A percentile compares a stretch with the other conserved stretches of the same genome.
phyloP scores from a whole-genome alignment of 2,797 vertebrate species.

The Parauchenoglanis punctatus region DNA sequence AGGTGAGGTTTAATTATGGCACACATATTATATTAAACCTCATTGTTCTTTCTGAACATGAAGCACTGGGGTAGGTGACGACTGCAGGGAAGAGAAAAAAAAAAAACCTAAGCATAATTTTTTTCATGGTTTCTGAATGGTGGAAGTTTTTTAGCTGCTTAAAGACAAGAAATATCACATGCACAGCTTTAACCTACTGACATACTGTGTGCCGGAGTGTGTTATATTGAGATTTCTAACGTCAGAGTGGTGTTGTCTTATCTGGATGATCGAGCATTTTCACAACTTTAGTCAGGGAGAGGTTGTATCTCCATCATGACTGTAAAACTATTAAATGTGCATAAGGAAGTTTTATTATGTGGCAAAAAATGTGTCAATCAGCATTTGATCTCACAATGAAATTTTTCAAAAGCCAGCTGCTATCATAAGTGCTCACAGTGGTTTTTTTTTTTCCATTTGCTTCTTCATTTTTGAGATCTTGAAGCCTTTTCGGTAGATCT shows the following conservation, averaged over 20 bases:
- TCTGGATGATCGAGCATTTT: neutral
- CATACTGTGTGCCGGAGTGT: neutral
- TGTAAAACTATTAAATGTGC: neutral
- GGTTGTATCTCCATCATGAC: too few relatives aligned
- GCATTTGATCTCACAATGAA: neutral
- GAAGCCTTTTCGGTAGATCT: neutral
- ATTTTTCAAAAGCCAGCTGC: neutral
- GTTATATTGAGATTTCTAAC: neutral
- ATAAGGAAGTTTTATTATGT: neutral
- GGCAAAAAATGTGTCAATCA: neutral
- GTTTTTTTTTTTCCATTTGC: neutral
- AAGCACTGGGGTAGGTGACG: constrained; percentile 9
- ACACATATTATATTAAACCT: constrained; percentile 48
- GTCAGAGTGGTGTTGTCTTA: neutral
- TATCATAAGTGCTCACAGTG: too few relatives aligned
- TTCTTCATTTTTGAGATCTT: neutral
- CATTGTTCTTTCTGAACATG: constrained; percentile 53
- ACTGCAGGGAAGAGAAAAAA: constrained; percentile 26
- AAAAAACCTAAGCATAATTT: neutral
- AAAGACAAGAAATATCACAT: neutral
- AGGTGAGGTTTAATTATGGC: constrained; percentile 57
- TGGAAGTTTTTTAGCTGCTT: neutral
- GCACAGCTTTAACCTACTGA: neutral
- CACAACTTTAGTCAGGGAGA: neutral
- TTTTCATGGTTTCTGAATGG: neutral